phyloP scores from a whole-genome alignment of 1,140 invertebrate genomes.

The Scaptodrosophila lebanonensis region DNA sequence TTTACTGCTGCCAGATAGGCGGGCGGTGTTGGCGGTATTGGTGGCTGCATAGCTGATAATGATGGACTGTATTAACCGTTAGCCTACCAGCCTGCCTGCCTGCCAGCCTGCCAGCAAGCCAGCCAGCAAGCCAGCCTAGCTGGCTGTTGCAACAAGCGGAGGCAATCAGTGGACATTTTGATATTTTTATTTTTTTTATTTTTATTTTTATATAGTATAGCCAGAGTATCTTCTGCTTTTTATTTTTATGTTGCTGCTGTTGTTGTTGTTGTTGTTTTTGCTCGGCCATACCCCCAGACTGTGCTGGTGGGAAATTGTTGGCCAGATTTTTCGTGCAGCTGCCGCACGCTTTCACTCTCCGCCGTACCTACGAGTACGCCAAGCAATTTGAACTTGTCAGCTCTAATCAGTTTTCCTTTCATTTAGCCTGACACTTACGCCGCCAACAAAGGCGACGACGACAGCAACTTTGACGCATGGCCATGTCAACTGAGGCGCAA shows the following conservation, averaged over 20 bases:
- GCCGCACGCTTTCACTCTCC: slow-evolving; percentile 59
- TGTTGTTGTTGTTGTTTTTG: too few relatives aligned
- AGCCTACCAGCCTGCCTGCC: slow-evolving; percentile 33
- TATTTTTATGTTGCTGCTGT: too few relatives aligned
- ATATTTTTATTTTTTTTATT: slow-evolving; percentile 41
- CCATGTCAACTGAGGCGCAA: slow-evolving; percentile 31
- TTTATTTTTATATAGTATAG: slow-evolving; percentile 22
- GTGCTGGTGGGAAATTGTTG: slow-evolving; percentile 23
- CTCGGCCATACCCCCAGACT: too few relatives aligned
- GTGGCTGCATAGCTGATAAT: slow-evolving; percentile 51
- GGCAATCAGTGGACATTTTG: slow-evolving; percentile 74
- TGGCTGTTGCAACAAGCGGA: slow-evolving; percentile 53
- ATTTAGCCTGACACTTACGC: slow-evolving; percentile 54
- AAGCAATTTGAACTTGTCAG: slow-evolving; percentile 74
- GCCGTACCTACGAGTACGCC: slow-evolving; percentile 32
- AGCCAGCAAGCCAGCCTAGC: slow-evolving; percentile 13
- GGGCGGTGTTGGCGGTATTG: slow-evolving; percentile 14
- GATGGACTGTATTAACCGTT: slow-evolving; percentile 76
- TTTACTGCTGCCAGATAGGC: slow-evolving; percentile 18
- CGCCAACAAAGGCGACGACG: background rate
- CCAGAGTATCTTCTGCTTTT: too few relatives aligned
- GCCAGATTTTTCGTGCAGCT: slow-evolving; percentile 20
- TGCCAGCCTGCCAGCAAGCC: slow-evolving; percentile 27
- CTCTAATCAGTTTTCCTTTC: slow-evolving; percentile 72
- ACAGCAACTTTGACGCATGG: slow-evolving; percentile 64